Percentiles rank a stretch among this genome's conserved stretches.
Evolutionary conservation across 2,113 vertebrate species (phyloP).

Genomic region (Dipodomys spectabilis): DNA sequence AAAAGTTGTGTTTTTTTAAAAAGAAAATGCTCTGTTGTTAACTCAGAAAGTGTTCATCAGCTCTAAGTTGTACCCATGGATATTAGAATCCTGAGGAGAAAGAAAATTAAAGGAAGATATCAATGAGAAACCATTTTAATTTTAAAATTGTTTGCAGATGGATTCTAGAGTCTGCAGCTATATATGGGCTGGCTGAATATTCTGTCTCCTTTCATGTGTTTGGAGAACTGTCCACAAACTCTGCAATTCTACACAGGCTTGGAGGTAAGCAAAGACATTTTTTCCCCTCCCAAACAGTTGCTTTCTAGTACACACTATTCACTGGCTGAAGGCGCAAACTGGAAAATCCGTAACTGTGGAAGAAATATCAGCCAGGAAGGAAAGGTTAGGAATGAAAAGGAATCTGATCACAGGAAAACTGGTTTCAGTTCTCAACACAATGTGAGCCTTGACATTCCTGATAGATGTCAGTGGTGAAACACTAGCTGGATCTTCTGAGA

Average conservation of each 20-base stretch:
- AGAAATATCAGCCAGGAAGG: conserved; percentile 11
- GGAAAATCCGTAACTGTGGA: neutral
- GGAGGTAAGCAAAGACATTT: neutral
- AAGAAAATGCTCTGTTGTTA: neutral
- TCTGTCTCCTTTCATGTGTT: neutral
- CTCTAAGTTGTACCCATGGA: neutral
- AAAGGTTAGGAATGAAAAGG: conserved; percentile 53
- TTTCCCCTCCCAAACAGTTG: neutral
- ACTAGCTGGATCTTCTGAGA: conserved; percentile 67
- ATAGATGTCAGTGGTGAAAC: conserved; percentile 36
- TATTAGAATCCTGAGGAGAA: neutral
- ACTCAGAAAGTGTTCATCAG: neutral
- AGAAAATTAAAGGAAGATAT: neutral
- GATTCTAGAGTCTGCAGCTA: neutral
- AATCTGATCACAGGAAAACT: conserved; percentile 56
- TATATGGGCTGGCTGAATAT: neutral
- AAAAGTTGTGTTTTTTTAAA: too few species aligned
- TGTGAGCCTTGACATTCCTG: conserved; percentile 44
- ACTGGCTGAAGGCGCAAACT: neutral
- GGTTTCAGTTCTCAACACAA: conserved; percentile 61
- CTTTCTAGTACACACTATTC: neutral
- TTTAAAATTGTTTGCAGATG: neutral
- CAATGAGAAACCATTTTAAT: neutral
- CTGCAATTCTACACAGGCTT: rapidly evolving
- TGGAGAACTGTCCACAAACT: neutral